Conservation (phyloP, 2,888 invertebrate genomes). For the Auanema freiburgensis region DNA sequence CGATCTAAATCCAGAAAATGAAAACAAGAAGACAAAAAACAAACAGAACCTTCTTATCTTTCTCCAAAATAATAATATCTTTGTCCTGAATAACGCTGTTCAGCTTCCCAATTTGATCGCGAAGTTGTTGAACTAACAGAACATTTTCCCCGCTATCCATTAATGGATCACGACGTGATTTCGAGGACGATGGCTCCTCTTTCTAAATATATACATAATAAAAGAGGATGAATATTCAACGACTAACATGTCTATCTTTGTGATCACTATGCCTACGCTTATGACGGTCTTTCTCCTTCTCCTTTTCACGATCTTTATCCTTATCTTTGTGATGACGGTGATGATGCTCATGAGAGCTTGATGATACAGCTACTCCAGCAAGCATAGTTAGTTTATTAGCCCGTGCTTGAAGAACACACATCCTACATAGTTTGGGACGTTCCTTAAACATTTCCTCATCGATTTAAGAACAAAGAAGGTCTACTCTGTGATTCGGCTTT, state of each 20-base stretch:
- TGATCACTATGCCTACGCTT: neutral
- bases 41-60: slow-evolving; percentile 42
- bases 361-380: slow-evolving; percentile 31
- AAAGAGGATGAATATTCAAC: neutral
- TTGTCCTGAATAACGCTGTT: slow-evolving; percentile 28
- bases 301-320: slow-evolving; percentile 3
- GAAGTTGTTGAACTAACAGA: slow-evolving; percentile 42
- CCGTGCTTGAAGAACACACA: slow-evolving; percentile 40
- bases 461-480: neutral
- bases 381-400: slow-evolving; percentile 22
- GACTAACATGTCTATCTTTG: neutral
- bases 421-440: slow-evolving; percentile 37
- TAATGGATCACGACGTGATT: slow-evolving; percentile 2
- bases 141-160: slow-evolving; percentile 22
- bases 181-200: slow-evolving; percentile 1
- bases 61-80: slow-evolving; percentile 38
- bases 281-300: neutral
- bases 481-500: slow-evolving; percentile 24
- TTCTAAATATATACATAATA: neutral
- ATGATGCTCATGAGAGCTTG: slow-evolving; percentile 5
- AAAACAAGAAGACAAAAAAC: neutral
- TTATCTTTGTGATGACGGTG: slow-evolving; percentile 14
- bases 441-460: slow-evolving; percentile 8
- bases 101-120: slow-evolving; percentile 44
- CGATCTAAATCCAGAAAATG: slow-evolving; percentile 42